A percentile compares a stretch with the other conserved stretches of the same genome.
phyloP scores from a whole-genome alignment of 92 coral and sea anemone genomes.

The Anthopleura xanthogrammica region DNA sequence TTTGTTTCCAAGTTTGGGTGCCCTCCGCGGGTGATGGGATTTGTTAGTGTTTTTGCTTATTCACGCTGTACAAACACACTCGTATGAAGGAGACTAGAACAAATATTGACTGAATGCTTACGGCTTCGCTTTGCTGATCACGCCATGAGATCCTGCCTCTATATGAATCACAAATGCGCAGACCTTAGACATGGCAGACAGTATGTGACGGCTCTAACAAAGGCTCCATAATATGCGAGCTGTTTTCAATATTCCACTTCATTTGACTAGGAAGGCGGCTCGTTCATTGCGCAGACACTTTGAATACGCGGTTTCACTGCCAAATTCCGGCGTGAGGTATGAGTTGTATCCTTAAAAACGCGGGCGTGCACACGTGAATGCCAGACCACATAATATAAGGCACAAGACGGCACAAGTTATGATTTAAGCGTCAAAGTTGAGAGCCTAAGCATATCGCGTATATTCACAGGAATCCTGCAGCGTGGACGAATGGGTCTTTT shows the following conservation, averaged over 20 bases:
- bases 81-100: conserved; percentile 20
- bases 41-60: conserved; percentile 21
- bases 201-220: conserved; percentile 39
- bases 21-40: conserved; percentile 29
- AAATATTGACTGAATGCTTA: conserved; percentile 38
- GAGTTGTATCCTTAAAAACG: conserved; percentile 17
- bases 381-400: conserved; percentile 38
- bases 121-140: conserved; percentile 38
- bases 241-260: conserved; percentile 37
- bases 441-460: conserved; percentile 31
- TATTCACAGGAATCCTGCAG: conserved; percentile 54
- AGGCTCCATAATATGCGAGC: conserved; percentile 32
- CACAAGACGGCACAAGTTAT: conserved; percentile 18
- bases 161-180: conserved; percentile 41
- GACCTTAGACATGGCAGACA: conserved; percentile 34
- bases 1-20: background rate
- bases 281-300: conserved; percentile 29
- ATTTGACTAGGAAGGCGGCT: conserved; percentile 38
- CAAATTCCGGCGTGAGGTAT: conserved; percentile 46
- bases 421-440: conserved; percentile 24
- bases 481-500: conserved; percentile 53
- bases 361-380: conserved; percentile 42
- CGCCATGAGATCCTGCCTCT: conserved; percentile 33
- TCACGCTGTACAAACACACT: conserved; percentile 29
- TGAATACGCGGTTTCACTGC: conserved; percentile 23